Conservation (phyloP, 1,140 invertebrate species). For the Plectrocnemia conspersa region DNA sequence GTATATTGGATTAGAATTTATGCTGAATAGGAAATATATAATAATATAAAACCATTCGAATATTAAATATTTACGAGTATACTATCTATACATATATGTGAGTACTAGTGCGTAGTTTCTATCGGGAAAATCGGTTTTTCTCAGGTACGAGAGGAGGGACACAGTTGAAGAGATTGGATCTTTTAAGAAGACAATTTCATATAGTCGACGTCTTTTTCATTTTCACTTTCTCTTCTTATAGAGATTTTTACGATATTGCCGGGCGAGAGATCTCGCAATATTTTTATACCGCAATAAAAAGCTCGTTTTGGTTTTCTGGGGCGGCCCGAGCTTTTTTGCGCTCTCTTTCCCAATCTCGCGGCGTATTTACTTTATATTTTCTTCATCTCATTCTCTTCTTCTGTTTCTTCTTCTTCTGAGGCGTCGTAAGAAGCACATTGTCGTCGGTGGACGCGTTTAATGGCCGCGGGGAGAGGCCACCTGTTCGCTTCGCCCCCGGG, state of each 20-base stretch:
- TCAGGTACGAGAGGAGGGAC: no score
- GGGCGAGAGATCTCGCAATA: constrained; percentile 22
- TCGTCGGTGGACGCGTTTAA: constrained; percentile 8
- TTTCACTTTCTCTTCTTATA: background rate
- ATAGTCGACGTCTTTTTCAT: constrained; percentile 4
- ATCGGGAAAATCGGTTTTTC: no score
- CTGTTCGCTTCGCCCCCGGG: constrained; percentile 13
- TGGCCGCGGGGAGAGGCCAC: constrained; percentile 12
- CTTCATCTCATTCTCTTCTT: constrained; percentile 5
- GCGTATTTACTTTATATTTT: background rate
- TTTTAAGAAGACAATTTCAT: constrained; percentile 21
- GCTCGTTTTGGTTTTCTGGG: constrained; percentile 21
- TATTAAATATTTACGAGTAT: no score
- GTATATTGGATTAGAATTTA: no score
- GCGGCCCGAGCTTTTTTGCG: background rate
- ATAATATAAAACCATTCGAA: no score
- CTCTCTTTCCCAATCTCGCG: background rate
- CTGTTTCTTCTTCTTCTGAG: background rate
- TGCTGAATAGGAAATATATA: no score
- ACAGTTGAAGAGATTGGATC: no score
- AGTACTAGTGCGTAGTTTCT: no score
- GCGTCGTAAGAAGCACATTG: constrained; percentile 8
- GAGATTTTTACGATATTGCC: constrained; percentile 22
- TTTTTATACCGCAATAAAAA: constrained; percentile 28
- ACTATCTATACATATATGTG: no score